A percentile compares a stretch with the other conserved stretches of the same genome.
Conservation (phyloP, 2,888 invertebrate species). For the Drosophila anomalipes region DNA sequence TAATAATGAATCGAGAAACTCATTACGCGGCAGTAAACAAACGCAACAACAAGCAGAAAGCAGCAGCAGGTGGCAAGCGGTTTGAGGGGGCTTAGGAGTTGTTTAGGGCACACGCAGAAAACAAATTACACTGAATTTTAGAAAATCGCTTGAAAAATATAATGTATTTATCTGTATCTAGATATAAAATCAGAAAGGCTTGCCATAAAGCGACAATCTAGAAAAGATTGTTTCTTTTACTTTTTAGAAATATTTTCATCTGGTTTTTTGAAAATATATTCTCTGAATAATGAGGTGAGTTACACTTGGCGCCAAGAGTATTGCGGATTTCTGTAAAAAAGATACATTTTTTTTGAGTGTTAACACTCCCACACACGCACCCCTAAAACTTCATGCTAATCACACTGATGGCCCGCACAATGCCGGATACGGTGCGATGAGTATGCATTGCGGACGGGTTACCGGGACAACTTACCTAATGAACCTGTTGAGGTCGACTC, state of each 20-base stretch:
- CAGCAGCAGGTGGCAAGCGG: conserved; percentile 9
- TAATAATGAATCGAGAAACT: conserved; percentile 80
- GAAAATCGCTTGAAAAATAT: too few relatives aligned
- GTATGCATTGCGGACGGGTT: conserved; percentile 42
- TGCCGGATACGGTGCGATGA: neutral
- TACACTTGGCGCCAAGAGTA: neutral
- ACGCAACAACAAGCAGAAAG: conserved; percentile 8
- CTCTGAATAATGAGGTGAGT: neutral
- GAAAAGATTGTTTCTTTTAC: neutral
- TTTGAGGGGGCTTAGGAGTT: neutral
- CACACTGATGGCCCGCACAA: conserved; percentile 47
- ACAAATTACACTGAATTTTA: neutral
- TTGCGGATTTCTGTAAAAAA: neutral
- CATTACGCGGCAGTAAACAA: conserved; percentile 77
- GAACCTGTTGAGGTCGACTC: conserved; percentile 75
- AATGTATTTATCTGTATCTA: too few relatives aligned
- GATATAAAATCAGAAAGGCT: neutral
- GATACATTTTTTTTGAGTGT: neutral
- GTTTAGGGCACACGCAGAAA: neutral
- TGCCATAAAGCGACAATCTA: neutral
- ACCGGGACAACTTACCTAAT: conserved; percentile 72
- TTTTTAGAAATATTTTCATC: neutral
- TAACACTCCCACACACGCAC: neutral
- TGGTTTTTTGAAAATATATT: neutral
- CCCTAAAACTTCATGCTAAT: conserved; percentile 54